Percentiles rank a stretch among this genome's conserved stretches.
Evolutionary conservation across 35 echinoderm and acorn worm species (phyloP).

Genomic region (Acanthaster planci): DNA sequence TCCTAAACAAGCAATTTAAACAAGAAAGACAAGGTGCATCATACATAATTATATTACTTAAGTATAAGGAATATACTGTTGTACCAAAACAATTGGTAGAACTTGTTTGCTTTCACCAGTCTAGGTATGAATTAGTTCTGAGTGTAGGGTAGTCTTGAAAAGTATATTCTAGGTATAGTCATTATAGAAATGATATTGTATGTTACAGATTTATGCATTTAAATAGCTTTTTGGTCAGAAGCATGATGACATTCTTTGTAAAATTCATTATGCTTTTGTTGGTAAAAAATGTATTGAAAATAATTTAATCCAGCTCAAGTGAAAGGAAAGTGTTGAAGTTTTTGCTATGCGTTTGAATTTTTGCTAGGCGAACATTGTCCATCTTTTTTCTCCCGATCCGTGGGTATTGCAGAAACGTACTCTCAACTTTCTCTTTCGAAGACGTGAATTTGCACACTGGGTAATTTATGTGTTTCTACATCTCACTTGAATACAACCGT

Average conservation of each 20-base stretch:
- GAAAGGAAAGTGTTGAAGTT: too few species aligned
- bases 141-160: neutral
- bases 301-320: too few species aligned
- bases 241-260: neutral
- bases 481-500: too few species aligned
- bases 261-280: constrained; percentile 1
- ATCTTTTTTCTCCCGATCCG: too few species aligned
- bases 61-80: neutral
- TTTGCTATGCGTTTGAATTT: too few species aligned
- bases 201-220: neutral
- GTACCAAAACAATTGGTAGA: neutral
- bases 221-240: constrained; percentile 19
- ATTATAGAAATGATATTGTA: constrained; percentile 12
- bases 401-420: too few species aligned
- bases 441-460: too few species aligned
- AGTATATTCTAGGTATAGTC: neutral
- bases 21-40: constrained; percentile 2
- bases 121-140: neutral
- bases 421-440: too few species aligned
- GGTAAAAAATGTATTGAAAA: too few species aligned
- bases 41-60: neutral
- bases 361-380: too few species aligned
- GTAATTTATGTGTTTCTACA: too few species aligned
- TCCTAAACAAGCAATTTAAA: neutral
- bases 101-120: neutral